These are phyloP conservation scores for Volucella inflata DNA, from an alignment of 2,888 invertebrate genomes.

Conservation along the genomic window DNA sequence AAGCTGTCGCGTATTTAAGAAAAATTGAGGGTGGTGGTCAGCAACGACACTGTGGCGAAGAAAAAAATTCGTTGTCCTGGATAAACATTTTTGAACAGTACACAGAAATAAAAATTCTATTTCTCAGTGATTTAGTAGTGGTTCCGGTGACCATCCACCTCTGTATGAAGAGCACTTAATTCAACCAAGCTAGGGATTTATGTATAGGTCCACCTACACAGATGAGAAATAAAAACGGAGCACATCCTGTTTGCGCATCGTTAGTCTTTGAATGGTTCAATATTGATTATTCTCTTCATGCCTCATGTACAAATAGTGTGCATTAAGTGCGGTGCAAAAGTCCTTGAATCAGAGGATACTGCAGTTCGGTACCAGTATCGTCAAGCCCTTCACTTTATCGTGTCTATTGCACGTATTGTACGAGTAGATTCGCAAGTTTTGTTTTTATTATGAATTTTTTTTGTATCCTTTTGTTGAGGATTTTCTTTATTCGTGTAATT, in stretches of 20 bases:
- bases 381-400: slow-evolving; percentile 1
- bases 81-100: slow-evolving; percentile 6
- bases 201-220: neutral
- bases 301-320: neutral
- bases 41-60: neutral
- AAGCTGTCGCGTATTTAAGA: neutral
- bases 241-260: slow-evolving; percentile 18
- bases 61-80: slow-evolving; percentile 31
- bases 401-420: slow-evolving; percentile 53
- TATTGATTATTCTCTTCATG: slow-evolving; percentile 59
- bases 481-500: slow-evolving; percentile 19
- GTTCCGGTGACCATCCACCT: neutral
- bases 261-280: slow-evolving; percentile 24
- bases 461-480: slow-evolving; percentile 9
- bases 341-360: slow-evolving; percentile 18
- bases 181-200: no score
- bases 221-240: slow-evolving; percentile 14
- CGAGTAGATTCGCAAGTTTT: neutral
- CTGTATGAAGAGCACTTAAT: neutral
- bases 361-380: slow-evolving; percentile 6
- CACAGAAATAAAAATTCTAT: slow-evolving; percentile 10
- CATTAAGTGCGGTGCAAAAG: neutral
- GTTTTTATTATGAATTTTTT: slow-evolving; percentile 44
- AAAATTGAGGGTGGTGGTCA: neutral
- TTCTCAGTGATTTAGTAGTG: neutral